phyloP scores from a whole-genome alignment of 2,888 invertebrate species.

The Folsomia candida region DNA sequence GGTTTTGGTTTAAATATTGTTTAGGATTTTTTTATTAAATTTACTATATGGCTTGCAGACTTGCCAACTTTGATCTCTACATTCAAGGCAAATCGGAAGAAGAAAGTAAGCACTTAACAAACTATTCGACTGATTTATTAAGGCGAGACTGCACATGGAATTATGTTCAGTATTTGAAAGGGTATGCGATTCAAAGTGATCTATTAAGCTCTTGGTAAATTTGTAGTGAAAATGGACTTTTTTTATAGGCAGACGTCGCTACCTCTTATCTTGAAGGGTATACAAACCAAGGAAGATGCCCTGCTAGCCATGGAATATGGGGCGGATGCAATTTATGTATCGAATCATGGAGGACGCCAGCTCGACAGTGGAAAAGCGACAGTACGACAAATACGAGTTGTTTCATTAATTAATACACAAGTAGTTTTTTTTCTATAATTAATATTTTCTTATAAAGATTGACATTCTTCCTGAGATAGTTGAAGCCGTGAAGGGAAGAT shows the following conservation, averaged over 20 bases:
- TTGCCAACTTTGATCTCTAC: too few relatives aligned
- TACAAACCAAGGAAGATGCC: conserved; percentile 83
- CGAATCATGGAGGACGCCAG: conserved; percentile 91
- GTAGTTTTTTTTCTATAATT: background rate
- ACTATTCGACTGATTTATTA: background rate
- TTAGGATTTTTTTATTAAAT: too few relatives aligned
- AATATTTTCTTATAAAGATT: background rate
- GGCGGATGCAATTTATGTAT: conserved; percentile 77
- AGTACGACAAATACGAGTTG: conserved; percentile 55
- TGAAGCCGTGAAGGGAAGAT: conserved; percentile 58
- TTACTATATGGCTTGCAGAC: too few relatives aligned
- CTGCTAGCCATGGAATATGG: conserved; percentile 69
- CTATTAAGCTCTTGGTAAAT: background rate
- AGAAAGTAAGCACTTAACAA: too few relatives aligned
- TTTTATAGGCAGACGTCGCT: conserved; percentile 63
- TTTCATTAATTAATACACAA: too few relatives aligned
- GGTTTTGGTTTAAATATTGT: too few relatives aligned
- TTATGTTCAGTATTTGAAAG: background rate
- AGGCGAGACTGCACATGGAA: background rate
- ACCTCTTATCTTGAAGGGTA: conserved; percentile 81
- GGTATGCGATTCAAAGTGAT: background rate
- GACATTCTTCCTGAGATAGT: background rate
- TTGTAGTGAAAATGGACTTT: background rate
- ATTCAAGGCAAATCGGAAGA: too few relatives aligned
- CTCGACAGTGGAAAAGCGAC: conserved; percentile 79